Conservation (phyloP, 2,888 invertebrate species). For the Chalcis sispes region DNA sequence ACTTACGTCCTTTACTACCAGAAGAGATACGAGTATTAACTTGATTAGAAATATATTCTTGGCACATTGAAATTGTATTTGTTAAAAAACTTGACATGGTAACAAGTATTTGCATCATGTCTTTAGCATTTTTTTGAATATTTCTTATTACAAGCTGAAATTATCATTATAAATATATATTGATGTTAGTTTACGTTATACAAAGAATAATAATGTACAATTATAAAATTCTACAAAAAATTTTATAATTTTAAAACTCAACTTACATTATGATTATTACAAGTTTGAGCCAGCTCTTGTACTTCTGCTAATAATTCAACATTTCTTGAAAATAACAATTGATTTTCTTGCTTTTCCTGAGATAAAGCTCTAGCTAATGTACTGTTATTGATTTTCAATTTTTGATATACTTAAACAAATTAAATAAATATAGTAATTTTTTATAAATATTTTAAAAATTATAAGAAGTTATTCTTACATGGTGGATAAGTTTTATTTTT, state of each 20-base stretch:
- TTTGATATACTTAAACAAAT: conserved; percentile 65
- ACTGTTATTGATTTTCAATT: conserved; percentile 68
- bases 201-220: not conserved
- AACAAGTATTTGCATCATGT: conserved; percentile 66
- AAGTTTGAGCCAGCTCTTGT: conserved; percentile 65
- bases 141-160: conserved; percentile 65
- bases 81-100: conserved; percentile 65
- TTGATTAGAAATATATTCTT: conserved; percentile 61
- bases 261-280: conserved; percentile 67
- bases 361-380: conserved; percentile 69
- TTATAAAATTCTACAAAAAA: not conserved
- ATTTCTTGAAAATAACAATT: conserved; percentile 67
- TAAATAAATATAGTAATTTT: not conserved
- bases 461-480: conserved; percentile 59
- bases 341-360: conserved; percentile 68
- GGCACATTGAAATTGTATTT: conserved; percentile 67
- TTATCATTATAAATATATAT: conserved; percentile 31
- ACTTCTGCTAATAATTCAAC: conserved; percentile 64
- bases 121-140: conserved; percentile 66
- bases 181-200: not conserved
- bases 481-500: conserved; percentile 62
- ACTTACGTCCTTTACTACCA: conserved; percentile 54
- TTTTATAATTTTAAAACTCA: not conserved
- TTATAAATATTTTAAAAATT: not conserved
- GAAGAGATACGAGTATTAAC: conserved; percentile 43